These are phyloP conservation scores for Dendroctonus ponderosae DNA, from an alignment of 1,140 invertebrate species.

Conservation along the genomic window DNA sequence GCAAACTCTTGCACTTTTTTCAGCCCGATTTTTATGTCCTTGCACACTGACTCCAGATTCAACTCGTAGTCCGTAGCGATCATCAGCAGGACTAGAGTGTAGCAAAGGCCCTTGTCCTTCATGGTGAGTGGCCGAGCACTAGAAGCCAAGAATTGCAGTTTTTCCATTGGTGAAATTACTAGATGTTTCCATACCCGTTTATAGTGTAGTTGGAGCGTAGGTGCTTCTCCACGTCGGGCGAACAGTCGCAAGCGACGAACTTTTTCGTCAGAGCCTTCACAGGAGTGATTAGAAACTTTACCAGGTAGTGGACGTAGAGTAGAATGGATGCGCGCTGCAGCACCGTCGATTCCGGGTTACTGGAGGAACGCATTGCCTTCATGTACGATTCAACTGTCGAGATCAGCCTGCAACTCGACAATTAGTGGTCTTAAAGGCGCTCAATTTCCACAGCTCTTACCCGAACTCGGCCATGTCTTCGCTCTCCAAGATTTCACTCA, in stretches of 20 bases:
- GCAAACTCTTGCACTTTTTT: constrained; percentile 54
- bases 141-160: constrained; percentile 23
- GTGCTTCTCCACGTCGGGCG: constrained; percentile 46
- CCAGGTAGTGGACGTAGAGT: constrained; percentile 51
- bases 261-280: constrained; percentile 49
- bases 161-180: constrained; percentile 28
- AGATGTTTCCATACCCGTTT: constrained; percentile 37
- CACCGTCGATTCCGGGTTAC: constrained; percentile 11
- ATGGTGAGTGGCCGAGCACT: constrained; percentile 53
- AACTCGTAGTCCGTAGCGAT: constrained; percentile 49
- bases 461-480: constrained; percentile 40
- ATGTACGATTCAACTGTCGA: constrained; percentile 13
- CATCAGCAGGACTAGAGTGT: constrained; percentile 53
- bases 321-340: constrained; percentile 43
- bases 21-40: constrained; percentile 48
- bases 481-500: constrained; percentile 41
- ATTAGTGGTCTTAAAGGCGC: not conserved
- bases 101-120: constrained; percentile 54
- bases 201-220: constrained; percentile 24
- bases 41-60: constrained; percentile 51
- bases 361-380: constrained; percentile 7
- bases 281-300: constrained; percentile 49
- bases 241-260: constrained; percentile 45
- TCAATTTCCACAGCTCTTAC: constrained; percentile 15
- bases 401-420: constrained; percentile 16